Conservation (phyloP, 2,113 vertebrate genomes). For the Deroptyus accipitrinus region DNA sequence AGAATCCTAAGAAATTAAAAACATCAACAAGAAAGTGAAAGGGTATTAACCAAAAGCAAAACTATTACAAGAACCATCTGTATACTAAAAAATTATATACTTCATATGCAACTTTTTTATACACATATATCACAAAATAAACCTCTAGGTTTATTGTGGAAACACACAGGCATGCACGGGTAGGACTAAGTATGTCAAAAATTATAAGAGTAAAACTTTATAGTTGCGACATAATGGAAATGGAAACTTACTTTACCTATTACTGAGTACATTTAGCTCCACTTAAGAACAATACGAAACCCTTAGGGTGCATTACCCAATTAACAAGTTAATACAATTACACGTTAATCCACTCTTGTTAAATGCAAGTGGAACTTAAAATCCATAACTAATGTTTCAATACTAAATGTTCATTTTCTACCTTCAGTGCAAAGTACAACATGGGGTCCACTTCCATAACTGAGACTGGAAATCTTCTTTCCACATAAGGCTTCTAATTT, state of each 20-base stretch:
- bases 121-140: not conserved
- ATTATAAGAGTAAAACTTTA: not conserved
- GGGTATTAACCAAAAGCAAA: not conserved
- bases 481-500: constrained; percentile 91
- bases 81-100: not conserved
- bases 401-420: constrained; percentile 57
- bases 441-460: constrained; percentile 95
- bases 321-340: not conserved
- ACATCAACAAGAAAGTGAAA: not conserved
- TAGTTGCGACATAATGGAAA: not conserved
- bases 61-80: not conserved
- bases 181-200: not conserved
- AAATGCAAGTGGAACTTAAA: not conserved
- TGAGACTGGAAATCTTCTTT: constrained; percentile 91
- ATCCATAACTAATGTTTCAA: not conserved
- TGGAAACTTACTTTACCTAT: not conserved
- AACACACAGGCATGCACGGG: not conserved
- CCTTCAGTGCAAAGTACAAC: constrained; percentile 91
- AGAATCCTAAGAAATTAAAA: not conserved
- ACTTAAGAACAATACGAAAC: not conserved
- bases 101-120: not conserved
- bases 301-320: not conserved
- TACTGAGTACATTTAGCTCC: not conserved
- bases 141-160: not conserved
- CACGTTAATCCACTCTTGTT: not conserved